Conservation (phyloP, 2,888 invertebrate genomes). For the Nebria brevicollis region DNA sequence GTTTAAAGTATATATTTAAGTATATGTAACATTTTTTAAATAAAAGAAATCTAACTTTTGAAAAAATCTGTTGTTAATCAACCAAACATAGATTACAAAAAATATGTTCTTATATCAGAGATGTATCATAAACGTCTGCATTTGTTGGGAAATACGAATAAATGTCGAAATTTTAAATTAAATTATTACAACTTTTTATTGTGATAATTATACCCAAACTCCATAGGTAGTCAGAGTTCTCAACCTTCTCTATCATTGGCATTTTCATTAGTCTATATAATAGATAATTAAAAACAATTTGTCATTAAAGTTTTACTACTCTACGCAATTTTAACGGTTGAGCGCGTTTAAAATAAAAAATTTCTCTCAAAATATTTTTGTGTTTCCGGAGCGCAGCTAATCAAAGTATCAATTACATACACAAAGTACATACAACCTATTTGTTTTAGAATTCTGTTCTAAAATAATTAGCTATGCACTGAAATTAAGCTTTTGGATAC, state of each 20-base stretch:
- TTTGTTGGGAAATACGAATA: too few relatives aligned
- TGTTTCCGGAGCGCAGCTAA: conserved; percentile 25
- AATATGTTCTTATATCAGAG: too few relatives aligned
- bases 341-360: conserved; percentile 32
- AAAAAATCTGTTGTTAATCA: too few relatives aligned
- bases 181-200: neutral
- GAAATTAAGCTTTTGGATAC: too few relatives aligned
- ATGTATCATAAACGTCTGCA: too few relatives aligned
- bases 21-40: too few relatives aligned
- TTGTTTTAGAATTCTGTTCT: neutral
- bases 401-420: neutral
- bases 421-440: neutral
- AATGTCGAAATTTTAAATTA: neutral
- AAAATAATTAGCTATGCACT: too few relatives aligned
- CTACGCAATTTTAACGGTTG: conserved; percentile 37
- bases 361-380: conserved; percentile 36
- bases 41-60: too few relatives aligned
- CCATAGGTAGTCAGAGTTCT: neutral
- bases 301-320: conserved; percentile 41
- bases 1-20: too few relatives aligned
- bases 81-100: too few relatives aligned
- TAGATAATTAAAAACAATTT: conserved; percentile 37
- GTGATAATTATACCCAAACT: neutral
- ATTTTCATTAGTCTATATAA: neutral
- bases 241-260: neutral